Evolutionary conservation across 2,797 vertebrate genomes (phyloP), one percentile per base, ranked within the genome.

Genomic region (Macropus fuliginosus): DNA sequence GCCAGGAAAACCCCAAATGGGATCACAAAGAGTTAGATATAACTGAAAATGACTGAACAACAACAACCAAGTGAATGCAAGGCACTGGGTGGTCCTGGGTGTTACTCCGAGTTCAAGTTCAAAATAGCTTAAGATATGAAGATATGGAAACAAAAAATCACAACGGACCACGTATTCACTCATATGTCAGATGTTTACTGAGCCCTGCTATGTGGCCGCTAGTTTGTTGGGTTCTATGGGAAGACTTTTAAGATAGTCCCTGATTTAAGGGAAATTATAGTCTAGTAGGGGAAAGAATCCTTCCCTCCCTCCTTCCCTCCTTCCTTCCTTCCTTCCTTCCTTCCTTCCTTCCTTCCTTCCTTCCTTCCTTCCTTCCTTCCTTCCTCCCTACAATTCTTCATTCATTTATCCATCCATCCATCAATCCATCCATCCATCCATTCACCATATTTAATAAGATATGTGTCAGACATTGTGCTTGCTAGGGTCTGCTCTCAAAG

Each of bases 251-350:
- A 92, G 34, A 92, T 0, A 11, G 54, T 0, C 24, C 3, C 54
- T 55, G 4, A 21, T n/a, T 96, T 81, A 46, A 27, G 89, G 56
- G 74, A 95, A 92, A 95, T 56, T 66, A 56, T 28, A 28, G 27
- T 28, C 46, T 95, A 92, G 21, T 55, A 62, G 91, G 91, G 56
- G 16, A 96, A 89, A 96, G 29, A 74, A 93, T 54, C 11, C 0
- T 31, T 31, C 11, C 57, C 34, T 62, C 29, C 57, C 13, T 31
- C 57, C 12, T 31, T 31, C 57, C 28, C 10, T 31, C 2, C 11
- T 31, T 13, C 29, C 31, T 62, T 2, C 12, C 59, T 62, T 34
- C 21, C 55, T 56, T 24, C 21, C 31, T 14, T 34, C 59, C 59
- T 34, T 34, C 29, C 29, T 14, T 62, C 3, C 29, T 31, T 31